A percentile compares a stretch with the other conserved stretches of the same genome.
These are phyloP conservation scores for Athene noctua DNA, from an alignment of 2,113 vertebrate species.

Conservation along the genomic window DNA sequence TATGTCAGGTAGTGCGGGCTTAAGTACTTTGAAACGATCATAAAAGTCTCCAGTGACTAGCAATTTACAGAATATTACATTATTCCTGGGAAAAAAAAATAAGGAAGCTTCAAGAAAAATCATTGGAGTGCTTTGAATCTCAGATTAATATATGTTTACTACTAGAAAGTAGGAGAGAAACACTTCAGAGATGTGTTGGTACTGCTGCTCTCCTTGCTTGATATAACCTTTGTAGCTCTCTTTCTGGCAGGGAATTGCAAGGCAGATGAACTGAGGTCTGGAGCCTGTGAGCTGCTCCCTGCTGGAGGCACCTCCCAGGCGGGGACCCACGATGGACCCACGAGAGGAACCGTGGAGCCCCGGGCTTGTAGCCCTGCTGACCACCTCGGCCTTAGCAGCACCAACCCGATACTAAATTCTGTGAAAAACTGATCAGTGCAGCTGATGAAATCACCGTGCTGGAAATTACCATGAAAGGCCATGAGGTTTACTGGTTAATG, in stretches of 20 bases:
- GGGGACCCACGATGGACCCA: not conserved
- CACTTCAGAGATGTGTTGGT: not conserved
- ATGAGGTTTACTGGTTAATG: not conserved
- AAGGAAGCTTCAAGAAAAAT: not conserved
- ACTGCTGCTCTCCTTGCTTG: not conserved
- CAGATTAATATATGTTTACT: not conserved
- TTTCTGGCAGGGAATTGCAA: not conserved
- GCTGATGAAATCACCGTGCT: not conserved
- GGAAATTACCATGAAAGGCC: not conserved
- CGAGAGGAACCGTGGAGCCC: not conserved
- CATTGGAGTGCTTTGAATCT: not conserved
- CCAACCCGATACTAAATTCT: not conserved
- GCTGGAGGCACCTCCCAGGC: not conserved
- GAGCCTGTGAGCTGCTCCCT: not conserved
- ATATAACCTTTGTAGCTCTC: not conserved
- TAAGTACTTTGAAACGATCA: not conserved
- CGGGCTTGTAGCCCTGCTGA: fast-evolving
- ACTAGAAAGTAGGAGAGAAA: not conserved
- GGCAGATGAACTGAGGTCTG: not conserved
- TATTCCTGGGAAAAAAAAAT: not conserved
- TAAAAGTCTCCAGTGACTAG: not conserved
- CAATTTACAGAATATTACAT: not conserved
- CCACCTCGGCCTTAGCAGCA: not conserved
- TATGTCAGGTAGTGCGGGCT: not conserved
- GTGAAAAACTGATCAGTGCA: not conserved